Conservation (phyloP, 1,140 invertebrate species). For the Bombus fervidus region DNA sequence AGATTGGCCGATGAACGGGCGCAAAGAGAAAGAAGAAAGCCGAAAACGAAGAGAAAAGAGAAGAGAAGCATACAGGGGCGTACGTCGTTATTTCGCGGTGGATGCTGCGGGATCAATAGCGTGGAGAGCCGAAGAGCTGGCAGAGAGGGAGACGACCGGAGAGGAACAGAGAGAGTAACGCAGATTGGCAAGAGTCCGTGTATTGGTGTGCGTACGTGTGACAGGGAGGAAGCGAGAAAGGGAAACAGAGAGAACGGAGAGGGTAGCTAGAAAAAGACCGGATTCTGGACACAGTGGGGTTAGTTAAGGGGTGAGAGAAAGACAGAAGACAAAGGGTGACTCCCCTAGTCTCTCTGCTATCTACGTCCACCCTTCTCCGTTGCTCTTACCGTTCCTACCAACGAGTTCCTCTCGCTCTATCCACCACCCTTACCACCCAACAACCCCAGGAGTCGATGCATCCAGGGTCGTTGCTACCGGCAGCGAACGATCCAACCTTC, state of each 20-base stretch:
- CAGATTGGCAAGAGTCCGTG: conserved; percentile 38
- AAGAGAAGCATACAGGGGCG: conserved; percentile 68
- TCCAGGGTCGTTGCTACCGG: conserved; percentile 83
- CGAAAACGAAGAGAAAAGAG: conserved; percentile 13
- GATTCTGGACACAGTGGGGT: conserved; percentile 39
- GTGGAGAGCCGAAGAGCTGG: conserved; percentile 78
- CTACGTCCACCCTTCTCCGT: conserved; percentile 56
- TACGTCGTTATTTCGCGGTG: conserved; percentile 82
- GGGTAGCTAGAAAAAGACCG: conserved; percentile 12
- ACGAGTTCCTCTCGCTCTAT: conserved; percentile 58
- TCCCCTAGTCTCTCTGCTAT: conserved; percentile 66
- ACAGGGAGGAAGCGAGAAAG: conserved; percentile 23
- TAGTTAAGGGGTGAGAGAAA: conserved; percentile 46
- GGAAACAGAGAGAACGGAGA: conserved; percentile 12
- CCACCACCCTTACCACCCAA: conserved; percentile 75
- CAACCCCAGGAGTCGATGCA: conserved; percentile 83
- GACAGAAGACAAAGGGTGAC: conserved; percentile 65
- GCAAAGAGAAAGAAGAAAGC: background rate
- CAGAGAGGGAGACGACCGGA: conserved; percentile 57
- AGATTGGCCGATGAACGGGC: conserved; percentile 17
- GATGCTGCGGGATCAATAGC: conserved; percentile 83
- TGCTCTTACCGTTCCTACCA: conserved; percentile 34
- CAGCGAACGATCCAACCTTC: conserved; percentile 81
- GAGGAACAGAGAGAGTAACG: conserved; percentile 62
- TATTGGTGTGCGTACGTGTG: conserved; percentile 6